phyloP scores from a whole-genome alignment of 37 sponge, comb jelly and placozoan genomes.

The Tethya wilhelma region DNA sequence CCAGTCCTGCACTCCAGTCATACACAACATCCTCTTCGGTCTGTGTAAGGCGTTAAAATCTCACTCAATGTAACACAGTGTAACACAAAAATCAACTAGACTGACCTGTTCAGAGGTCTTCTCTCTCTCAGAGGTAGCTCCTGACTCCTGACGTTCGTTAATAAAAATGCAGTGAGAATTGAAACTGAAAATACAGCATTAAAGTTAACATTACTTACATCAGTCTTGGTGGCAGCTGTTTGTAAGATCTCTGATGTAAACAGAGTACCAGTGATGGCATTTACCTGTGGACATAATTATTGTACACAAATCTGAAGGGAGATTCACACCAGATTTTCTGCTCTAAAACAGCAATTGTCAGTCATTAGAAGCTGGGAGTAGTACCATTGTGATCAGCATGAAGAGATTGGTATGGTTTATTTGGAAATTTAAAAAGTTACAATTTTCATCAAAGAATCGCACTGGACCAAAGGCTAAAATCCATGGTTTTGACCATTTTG shows the following conservation, averaged over 20 bases:
- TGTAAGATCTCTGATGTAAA: slow-evolving; percentile 80
- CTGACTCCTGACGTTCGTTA: background rate
- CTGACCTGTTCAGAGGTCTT: background rate
- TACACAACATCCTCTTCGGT: slow-evolving; percentile 61
- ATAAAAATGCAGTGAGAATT: background rate
- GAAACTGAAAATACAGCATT: background rate
- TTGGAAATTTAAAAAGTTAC: no score
- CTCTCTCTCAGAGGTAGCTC: background rate
- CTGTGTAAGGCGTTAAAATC: no score
- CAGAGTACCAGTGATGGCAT: slow-evolving; percentile 82
- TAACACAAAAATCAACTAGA: background rate
- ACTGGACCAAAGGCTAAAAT: no score
- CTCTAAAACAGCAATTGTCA: no score
- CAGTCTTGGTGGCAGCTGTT: slow-evolving; percentile 34
- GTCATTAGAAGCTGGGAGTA: no score
- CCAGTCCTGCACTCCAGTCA: slow-evolving; percentile 88
- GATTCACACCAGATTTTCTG: no score
- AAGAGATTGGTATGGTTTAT: no score
- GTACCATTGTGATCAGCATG: no score
- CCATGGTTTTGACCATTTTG: no score
- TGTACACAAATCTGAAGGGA: background rate
- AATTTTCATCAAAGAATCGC: no score
- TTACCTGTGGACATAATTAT: slow-evolving; percentile 54
- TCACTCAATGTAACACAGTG: background rate
- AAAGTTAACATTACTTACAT: background rate